Percentiles rank a stretch among this genome's conserved stretches.
Conservation (phyloP, 30 jellyfish, hydroid and myxozoan species). For the Chrysaora quinquecirrha region DNA sequence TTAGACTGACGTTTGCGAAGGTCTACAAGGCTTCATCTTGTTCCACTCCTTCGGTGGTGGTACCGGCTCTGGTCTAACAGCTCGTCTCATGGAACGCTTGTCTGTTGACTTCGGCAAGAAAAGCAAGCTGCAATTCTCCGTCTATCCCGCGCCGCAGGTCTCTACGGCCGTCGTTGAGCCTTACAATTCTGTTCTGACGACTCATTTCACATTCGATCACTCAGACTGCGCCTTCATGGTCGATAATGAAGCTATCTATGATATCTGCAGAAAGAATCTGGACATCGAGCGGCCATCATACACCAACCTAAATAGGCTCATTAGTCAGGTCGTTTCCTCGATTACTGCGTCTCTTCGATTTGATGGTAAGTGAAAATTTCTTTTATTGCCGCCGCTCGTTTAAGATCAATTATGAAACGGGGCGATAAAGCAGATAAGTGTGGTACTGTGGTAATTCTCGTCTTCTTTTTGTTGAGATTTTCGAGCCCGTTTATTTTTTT, state of each 20-base stretch:
- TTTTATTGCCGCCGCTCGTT: too few relatives aligned
- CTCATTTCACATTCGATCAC: slow-evolving; percentile 92
- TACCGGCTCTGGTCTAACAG: slow-evolving; percentile 97
- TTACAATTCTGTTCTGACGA: slow-evolving; percentile 89
- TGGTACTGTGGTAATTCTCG: too few relatives aligned
- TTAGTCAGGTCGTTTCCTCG: slow-evolving; percentile 92
- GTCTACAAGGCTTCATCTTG: slow-evolving; percentile 92
- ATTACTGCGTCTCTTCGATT: slow-evolving; percentile 92
- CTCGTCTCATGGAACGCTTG: slow-evolving; percentile 91
- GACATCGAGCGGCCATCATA: slow-evolving; percentile 96
- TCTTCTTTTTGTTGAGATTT: too few relatives aligned
- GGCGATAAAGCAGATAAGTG: too few relatives aligned
- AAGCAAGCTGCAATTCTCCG: slow-evolving; percentile 88
- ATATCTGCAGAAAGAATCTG: slow-evolving; percentile 88
- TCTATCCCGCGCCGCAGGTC: slow-evolving; percentile 99
- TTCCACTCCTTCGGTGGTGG: slow-evolving; percentile 99
- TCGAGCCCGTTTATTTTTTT: too few relatives aligned
- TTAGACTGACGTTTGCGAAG: slow-evolving; percentile 91
- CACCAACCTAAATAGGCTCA: slow-evolving; percentile 82
- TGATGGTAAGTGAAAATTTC: too few relatives aligned
- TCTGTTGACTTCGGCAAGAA: slow-evolving; percentile 95
- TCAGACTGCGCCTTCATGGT: slow-evolving; percentile 96
- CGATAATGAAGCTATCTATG: slow-evolving; percentile 95
- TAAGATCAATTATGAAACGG: too few relatives aligned
- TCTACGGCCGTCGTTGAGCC: slow-evolving; percentile 99